Percentiles rank a stretch among this genome's conserved stretches.
Conservation (phyloP, 2,113 vertebrate species). For the Hippocampus mohnikei region DNA sequence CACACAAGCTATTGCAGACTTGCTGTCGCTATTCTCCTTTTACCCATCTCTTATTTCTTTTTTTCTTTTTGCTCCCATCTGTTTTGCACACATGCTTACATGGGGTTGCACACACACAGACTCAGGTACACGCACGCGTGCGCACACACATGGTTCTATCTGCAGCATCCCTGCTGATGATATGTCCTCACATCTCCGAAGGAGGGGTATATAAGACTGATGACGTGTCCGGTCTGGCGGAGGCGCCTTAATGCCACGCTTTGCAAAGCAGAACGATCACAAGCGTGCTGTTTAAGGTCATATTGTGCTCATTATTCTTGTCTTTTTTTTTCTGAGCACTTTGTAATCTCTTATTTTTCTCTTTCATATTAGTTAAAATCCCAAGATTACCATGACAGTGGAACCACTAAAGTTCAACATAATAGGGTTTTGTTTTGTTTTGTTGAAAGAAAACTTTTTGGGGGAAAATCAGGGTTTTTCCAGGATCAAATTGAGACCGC, state of each 20-base stretch:
- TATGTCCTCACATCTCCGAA: slow-evolving; percentile 61
- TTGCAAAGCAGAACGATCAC: slow-evolving; percentile 22
- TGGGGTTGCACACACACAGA: slow-evolving; percentile 24
- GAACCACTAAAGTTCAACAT: neutral
- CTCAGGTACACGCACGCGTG: neutral
- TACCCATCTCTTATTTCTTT: slow-evolving; percentile 71
- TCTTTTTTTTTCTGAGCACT: neutral
- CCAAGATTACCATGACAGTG: neutral
- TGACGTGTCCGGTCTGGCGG: slow-evolving; percentile 52
- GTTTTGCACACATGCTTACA: slow-evolving; percentile 65
- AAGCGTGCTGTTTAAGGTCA: slow-evolving; percentile 5
- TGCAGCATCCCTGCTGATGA: slow-evolving; percentile 49
- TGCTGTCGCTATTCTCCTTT: slow-evolving; percentile 72
- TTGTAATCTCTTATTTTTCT: neutral
- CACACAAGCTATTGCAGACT: slow-evolving; percentile 59
- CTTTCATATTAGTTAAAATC: neutral
- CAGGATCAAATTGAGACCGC: too few relatives aligned
- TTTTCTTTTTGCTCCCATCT: slow-evolving; percentile 74
- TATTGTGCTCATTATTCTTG: slow-evolving; percentile 11
- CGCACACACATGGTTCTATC: slow-evolving; percentile 21
- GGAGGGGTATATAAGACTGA: slow-evolving; percentile 51
- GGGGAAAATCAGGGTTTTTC: too few relatives aligned
- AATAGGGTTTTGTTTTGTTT: neutral
- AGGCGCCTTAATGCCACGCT: slow-evolving; percentile 54
- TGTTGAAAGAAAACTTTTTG: too few relatives aligned